These are phyloP conservation scores for Tetraodon nigroviridis DNA, from an alignment of 2,113 vertebrate genomes.

Conservation along the genomic window DNA sequence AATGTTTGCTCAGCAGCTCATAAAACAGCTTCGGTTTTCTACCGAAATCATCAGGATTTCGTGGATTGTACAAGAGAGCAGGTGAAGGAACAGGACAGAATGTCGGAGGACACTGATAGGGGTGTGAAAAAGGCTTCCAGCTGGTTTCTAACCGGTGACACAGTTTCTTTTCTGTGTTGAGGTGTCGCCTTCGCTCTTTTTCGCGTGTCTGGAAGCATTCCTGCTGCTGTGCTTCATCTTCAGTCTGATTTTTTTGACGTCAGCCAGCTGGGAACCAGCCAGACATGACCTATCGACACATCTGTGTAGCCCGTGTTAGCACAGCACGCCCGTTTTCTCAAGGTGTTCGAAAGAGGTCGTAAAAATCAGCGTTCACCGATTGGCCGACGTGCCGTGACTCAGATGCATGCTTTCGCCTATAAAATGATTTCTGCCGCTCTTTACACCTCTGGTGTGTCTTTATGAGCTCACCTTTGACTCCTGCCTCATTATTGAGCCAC, in stretches of 20 bases:
- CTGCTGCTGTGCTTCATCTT: slow-evolving; percentile 13
- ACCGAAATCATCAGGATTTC: not conserved
- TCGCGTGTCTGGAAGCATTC: not conserved
- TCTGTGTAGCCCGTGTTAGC: not conserved
- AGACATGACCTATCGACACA: slow-evolving; percentile 6
- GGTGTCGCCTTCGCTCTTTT: no score
- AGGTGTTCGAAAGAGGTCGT: not conserved
- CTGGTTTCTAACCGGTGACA: no score
- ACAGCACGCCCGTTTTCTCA: slow-evolving; percentile 4
- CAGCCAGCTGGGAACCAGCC: slow-evolving; percentile 39
- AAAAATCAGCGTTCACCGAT: not conserved
- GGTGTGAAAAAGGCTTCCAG: no score
- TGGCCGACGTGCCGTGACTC: not conserved
- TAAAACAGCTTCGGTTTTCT: no score
- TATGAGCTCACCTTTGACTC: no score
- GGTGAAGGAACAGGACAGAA: not conserved
- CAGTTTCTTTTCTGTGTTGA: no score
- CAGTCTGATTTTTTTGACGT: slow-evolving; percentile 40
- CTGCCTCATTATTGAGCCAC: no score
- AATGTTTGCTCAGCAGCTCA: slow-evolving; percentile 5
- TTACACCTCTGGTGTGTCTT: not conserved
- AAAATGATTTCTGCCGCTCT: not conserved
- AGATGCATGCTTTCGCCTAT: not conserved
- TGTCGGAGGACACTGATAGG: no score
- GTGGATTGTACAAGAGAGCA: not conserved